Base-by-base conservation (phyloP, 2,113 vertebrate genomes). In the Tichodroma muraria region DNA sequence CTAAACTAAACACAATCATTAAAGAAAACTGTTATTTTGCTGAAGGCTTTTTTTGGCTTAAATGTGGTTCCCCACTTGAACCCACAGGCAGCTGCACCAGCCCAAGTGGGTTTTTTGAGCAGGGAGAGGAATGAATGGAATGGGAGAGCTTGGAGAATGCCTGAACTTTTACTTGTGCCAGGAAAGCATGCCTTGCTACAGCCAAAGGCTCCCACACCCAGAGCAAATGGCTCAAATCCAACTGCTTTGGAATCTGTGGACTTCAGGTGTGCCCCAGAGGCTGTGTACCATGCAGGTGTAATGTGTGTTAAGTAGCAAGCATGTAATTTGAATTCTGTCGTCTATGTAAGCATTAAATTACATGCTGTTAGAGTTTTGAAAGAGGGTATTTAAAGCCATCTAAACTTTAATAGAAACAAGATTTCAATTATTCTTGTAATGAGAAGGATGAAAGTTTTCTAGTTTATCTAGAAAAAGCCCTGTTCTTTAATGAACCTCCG, bases 321-420 rank as follows among this genome's bases (percentile, higher is more conserved):
- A 37, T 76, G 61, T 84, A 85, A 94, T 92, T 95, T 95, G 81
- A 88, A 86, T 96, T 96, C 90, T 83, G 42, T 94, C 2, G 2
- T 73, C 66, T 91, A 8, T 64, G 79, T 89, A 94, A 86, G 87
- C 79, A 85, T 94, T 97, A 85, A 92, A 93, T 92, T 90, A 79
- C 61, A 82, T 79, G 93, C 69, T 94, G 93, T 94, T 95, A 35
- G 9, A 63, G 73, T 95, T 76, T 65, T 53, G 80, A 88, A 94
- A 87, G 93, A 91, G 69, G 94, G 71, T 77, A 93, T 70, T 95
- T 93, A 89, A 96, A 95, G 63, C 76, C 82, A 86, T 64, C 88
- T 92, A 81, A 85, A 89, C 91, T 94, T 95, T 84, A 92, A 82
- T 88, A 70, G 94, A 97, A 97, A 94, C 91, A 96, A 92, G 93